Evolutionary conservation across 2,888 invertebrate genomes (phyloP).

Genomic region (Phaedon cochleariae): DNA sequence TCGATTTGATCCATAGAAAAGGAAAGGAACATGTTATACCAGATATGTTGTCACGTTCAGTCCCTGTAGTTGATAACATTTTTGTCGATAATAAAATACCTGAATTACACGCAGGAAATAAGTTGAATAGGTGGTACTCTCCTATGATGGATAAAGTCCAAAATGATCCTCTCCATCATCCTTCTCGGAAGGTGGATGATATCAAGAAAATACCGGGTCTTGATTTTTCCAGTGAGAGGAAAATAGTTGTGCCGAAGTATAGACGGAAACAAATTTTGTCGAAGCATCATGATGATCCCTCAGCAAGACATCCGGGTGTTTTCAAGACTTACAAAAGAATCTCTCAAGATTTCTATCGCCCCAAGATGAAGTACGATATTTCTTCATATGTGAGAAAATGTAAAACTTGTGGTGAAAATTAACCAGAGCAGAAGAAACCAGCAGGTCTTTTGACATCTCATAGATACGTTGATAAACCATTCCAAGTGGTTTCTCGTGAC

Average conservation of each 20-base stretch:
- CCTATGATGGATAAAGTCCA: constrained; percentile 25
- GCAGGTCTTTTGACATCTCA: too few relatives aligned
- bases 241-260: constrained; percentile 34
- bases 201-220: constrained; percentile 15
- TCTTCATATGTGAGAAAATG: too few relatives aligned
- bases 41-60: constrained; percentile 27
- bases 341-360: not conserved
- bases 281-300: constrained; percentile 18
- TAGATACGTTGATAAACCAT: too few relatives aligned
- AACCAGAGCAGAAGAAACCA: too few relatives aligned
- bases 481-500: too few relatives aligned
- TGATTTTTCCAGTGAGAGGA: constrained; percentile 28
- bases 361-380: too few relatives aligned
- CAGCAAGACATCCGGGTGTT: constrained; percentile 9
- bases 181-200: constrained; percentile 32
- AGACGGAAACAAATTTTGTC: constrained; percentile 11
- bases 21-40: constrained; percentile 34
- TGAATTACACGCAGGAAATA: not conserved
- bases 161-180: constrained; percentile 28
- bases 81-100: not conserved
- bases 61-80: constrained; percentile 19
- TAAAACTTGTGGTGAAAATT: too few relatives aligned
- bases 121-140: constrained; percentile 32
- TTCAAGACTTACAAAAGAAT: constrained; percentile 13
- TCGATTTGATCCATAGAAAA: constrained; percentile 32